Evolutionary conservation across 1,140 invertebrate species (phyloP).

Genomic region (Rhagoletis pomonella): DNA sequence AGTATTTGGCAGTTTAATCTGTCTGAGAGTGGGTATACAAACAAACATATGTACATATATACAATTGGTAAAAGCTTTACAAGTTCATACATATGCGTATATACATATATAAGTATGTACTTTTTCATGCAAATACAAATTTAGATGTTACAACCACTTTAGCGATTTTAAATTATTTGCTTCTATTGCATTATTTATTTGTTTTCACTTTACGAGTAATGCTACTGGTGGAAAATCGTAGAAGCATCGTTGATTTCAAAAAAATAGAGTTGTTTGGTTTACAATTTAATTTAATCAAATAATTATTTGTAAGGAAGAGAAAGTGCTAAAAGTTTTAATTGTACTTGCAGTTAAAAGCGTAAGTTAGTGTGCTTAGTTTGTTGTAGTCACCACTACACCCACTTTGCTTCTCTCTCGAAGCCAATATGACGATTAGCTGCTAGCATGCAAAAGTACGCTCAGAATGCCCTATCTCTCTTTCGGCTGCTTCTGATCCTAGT

Average conservation of each 20-base stretch:
- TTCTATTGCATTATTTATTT: neutral
- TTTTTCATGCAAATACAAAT: too few relatives aligned
- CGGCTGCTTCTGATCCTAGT: too few relatives aligned
- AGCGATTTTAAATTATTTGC: neutral
- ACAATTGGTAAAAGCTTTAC: neutral
- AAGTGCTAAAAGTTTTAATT: neutral
- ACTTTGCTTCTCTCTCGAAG: too few relatives aligned
- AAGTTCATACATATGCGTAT: neutral
- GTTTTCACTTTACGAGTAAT: constrained; percentile 17
- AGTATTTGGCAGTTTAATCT: constrained; percentile 52
- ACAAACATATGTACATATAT: neutral
- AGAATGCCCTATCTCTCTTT: too few relatives aligned
- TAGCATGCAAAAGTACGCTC: too few relatives aligned
- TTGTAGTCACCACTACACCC: too few relatives aligned
- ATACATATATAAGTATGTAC: neutral
- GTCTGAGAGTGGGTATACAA: constrained; percentile 19
- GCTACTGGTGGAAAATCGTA: neutral
- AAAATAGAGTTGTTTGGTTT: constrained; percentile 32
- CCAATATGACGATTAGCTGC: too few relatives aligned
- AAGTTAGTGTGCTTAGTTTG: too few relatives aligned
- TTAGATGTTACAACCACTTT: neutral
- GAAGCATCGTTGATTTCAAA: neutral
- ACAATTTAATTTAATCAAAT: neutral
- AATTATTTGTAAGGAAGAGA: neutral
- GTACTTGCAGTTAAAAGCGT: neutral